A percentile compares a stretch with the other conserved stretches of the same genome.
Evolutionary conservation across 2,888 invertebrate species (phyloP).

Genomic region (Coelopa pilipes): DNA sequence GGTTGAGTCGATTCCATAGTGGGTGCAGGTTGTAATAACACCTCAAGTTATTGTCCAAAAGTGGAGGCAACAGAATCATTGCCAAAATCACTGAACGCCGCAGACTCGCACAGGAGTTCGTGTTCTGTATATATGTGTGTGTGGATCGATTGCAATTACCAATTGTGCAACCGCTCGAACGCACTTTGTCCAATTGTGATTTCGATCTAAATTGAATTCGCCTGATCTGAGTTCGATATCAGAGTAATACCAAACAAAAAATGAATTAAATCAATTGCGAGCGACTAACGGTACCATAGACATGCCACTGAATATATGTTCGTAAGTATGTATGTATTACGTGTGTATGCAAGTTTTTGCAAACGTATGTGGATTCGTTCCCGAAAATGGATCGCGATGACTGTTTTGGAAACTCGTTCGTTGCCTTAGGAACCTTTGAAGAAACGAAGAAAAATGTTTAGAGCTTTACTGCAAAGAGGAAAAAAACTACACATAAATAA

Average conservation of each 20-base stretch:
- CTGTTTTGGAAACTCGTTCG: constrained; percentile 38
- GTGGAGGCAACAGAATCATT: not conserved
- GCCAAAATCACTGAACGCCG: constrained; percentile 18
- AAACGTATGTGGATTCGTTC: not conserved
- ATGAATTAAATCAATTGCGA: not conserved
- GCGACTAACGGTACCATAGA: not conserved
- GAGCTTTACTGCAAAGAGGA: not conserved
- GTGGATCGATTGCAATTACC: constrained; percentile 6
- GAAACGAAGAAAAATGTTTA: constrained; percentile 15
- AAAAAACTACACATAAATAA: constrained; percentile 20
- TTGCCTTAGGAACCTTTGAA: constrained; percentile 36
- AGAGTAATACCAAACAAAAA: constrained; percentile 1
- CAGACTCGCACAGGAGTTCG: no score
- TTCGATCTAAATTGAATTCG: constrained; percentile 36
- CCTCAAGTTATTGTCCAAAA: constrained; percentile 12
- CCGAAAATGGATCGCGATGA: constrained; percentile 16
- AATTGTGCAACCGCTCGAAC: constrained; percentile 28
- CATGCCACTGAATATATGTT: no score
- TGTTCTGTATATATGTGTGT: not conserved
- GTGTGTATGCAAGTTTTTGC: not conserved
- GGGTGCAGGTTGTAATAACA: not conserved
- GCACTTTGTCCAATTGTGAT: constrained; percentile 37
- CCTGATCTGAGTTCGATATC: constrained; percentile 12
- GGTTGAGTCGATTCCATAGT: no score
- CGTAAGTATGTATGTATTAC: no score